phyloP scores from a whole-genome alignment of 1,140 invertebrate genomes.

The Drosophila watanabei region DNA sequence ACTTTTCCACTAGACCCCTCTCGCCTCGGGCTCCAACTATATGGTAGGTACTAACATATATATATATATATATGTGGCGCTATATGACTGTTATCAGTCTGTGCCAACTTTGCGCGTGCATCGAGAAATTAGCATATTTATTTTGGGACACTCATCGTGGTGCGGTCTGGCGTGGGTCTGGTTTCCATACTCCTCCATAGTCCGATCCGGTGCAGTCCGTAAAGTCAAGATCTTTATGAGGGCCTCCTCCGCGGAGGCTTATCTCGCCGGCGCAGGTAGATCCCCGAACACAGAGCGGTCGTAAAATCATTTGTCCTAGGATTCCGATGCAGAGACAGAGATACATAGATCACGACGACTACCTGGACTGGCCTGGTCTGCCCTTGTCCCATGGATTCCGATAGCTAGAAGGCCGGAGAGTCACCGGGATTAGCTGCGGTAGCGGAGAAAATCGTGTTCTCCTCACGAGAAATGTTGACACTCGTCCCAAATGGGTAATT shows the following conservation, averaged over 20 bases:
- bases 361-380: conserved; percentile 4
- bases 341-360: conserved; percentile 3
- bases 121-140: conserved; percentile 44
- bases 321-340: conserved; percentile 14
- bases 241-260: conserved; percentile 18
- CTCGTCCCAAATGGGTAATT: not conserved
- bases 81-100: conserved; percentile 13
- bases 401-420: not conserved
- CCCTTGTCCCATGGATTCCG: not conserved
- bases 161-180: conserved; percentile 6
- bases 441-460: not conserved
- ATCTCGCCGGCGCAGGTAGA: conserved; percentile 43
- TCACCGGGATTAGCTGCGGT: conserved; percentile 15
- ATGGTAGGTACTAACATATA: not conserved
- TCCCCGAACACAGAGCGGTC: conserved; percentile 2
- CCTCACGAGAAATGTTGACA: not conserved
- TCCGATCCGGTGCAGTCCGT: conserved; percentile 39
- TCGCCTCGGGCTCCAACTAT: conserved; percentile 2
- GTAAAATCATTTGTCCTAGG: conserved; percentile 32
- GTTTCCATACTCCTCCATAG: not conserved
- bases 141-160: conserved; percentile 14
- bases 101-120: conserved; percentile 22
- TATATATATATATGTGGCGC: not conserved
- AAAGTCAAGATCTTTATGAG: conserved; percentile 77
- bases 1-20: conserved; percentile 46